Base-by-base conservation (phyloP, 2,797 vertebrate genomes). In the Momotus momota region DNA sequence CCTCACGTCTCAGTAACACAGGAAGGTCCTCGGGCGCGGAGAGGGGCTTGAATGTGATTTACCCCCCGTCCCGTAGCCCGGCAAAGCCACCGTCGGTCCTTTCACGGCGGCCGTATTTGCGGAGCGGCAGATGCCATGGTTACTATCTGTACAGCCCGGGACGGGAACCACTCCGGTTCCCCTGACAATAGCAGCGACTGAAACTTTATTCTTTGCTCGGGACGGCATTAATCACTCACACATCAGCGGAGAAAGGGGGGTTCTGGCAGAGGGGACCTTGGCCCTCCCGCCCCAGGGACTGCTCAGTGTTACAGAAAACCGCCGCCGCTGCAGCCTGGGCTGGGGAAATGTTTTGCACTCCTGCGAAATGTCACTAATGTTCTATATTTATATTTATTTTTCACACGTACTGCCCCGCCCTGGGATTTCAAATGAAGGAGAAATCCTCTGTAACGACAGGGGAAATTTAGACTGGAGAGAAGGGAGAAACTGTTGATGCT, bases 171-270 rank as follows among this genome's bases (percentile, higher is more conserved):
- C 86, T 90, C 78, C 64, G 23, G 48, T 82, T 95, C 87, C 86
- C 89, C 94, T 57, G 92, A 94, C 96, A 95, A 95, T 90, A 78
- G 88, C 82, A 79, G 74, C 18, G 6, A 49, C 74, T 91, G 94
- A 95, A 96, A 95, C 88, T 87, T 90, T 86, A 86, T 58, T 96
- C 90, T 86, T 46, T 12, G 0, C 86, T 58, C 12, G 1, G 94
- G 90, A 57, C 18, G 10, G 67, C 81, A 73, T 94, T 84, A 91
- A 94, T 94, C 85, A 77, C 89, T 91, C 64, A 6, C 55, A 40
- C 92, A 81, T 62, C 81, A 35, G 43, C 4, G 4, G 20, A 43
- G 72, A 71, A 52, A 41, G 26, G 31, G 74, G 74, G 87, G 75
- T 8, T 89, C 69, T 67, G 82, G 74, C 61, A 8, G 72, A 31